Base-by-base conservation (phyloP, 2,113 vertebrate species). In the Halichoerus grypus region DNA sequence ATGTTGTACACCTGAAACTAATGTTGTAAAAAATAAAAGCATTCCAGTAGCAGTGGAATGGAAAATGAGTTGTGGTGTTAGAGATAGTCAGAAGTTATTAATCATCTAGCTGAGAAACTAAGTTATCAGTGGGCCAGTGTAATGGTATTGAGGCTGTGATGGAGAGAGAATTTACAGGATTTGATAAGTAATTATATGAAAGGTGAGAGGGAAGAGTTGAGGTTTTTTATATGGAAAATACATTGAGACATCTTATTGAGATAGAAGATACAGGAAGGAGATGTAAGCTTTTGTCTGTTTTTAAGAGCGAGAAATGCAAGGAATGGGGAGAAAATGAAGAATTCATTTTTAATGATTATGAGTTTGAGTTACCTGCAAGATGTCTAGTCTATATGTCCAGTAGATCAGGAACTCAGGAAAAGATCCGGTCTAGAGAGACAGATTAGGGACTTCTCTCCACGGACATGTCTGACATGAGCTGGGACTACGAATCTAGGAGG, bases 191-290 rank as follows among this genome's bases (percentile, higher is more conserved):
- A 61, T 51, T 74, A 4, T 76, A 46, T 87, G 39, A 86, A 53
- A 79, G 18, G 14, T 92, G 19, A 94, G 10, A 96, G 36, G 24
- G 21, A 86, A 89, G 59, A 92, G 21, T 61, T 97, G 39, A 87
- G 28, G 61, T 85, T 96, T 97, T 95, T 95, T 10, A 71, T 95
- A 57, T 88, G 28, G 42, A 59, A 97, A 92, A 96, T 59, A 97
- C n/a, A 88, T 46, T 89, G 79, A 19, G 81, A 7, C 55, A 88
- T 77, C 5, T 94, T 71, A 67, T 26, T 81, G 33, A 76, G n/a
- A 31, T 39, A 83, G n/a, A 93, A 24, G 28, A 65, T 57, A 69
- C 8, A 31, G 86, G 13, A 46, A 93, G 14, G 72, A 61, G 8
- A 94, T 77, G 2, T 82, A 46, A 18, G 7, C 26, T 49, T 77